Evolutionary conservation across 2,888 invertebrate genomes (phyloP), one percentile per base, ranked within the genome.

Genomic region (Lucinisca nassula): DNA sequence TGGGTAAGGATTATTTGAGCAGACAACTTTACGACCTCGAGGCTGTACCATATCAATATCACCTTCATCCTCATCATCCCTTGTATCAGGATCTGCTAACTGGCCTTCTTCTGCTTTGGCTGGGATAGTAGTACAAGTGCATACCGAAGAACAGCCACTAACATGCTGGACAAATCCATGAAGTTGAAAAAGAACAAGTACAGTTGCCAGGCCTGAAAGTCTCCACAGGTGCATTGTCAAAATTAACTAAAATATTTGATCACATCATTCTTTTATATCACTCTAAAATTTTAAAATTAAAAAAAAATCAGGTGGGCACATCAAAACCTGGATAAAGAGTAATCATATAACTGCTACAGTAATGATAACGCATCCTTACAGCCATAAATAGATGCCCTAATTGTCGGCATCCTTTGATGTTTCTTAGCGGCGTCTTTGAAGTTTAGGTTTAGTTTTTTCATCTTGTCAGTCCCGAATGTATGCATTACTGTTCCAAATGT

Each of bases 11-110:
- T 92, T 93, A 70, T 92, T 90, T 51, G 92, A 88, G 81, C 93
- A 93, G 74, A 91, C 88, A 10, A 93, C 93, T 82, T 92, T 93
- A 10, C 92, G 88, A 27, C 93, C 93, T 37, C 85, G 78, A 3
- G 85, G 82, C 24, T 83, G 82, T 10, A 80, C 58, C 83, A 85
- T 32, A 1, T 74, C 82, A 17, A 75, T 17, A 24, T 82, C 88
- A 49, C 79, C 87, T 1, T 49, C 84, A 6, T 87, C 84, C 21
- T 38, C 61, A 35, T 85, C 83, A 38, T 78, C 83, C 55, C 72
- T 79, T 17, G 51, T 38, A 17, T 38, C 81, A 24, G 35, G 49
- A 6, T 32, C 67, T 8, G 27, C 79, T 21, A 30, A 72, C 2
- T 45, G 80, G 32, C 40, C 78, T 14, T 82, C 88, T 14, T 82